Conservation (phyloP, 2,113 vertebrate genomes). For the Chauna torquata region DNA sequence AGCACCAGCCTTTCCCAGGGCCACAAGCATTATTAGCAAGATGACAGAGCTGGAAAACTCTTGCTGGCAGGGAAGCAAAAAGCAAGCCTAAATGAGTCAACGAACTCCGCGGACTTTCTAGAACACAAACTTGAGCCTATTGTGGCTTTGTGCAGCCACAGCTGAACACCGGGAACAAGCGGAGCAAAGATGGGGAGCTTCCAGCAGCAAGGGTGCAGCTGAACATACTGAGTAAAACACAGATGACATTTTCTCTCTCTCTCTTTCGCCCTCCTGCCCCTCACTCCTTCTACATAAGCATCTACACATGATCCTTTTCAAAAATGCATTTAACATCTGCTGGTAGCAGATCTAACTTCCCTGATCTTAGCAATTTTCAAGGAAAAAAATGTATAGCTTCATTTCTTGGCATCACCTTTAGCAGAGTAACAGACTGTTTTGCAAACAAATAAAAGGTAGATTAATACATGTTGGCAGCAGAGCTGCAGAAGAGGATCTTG, state of each 20-base stretch:
- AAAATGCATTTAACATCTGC: neutral
- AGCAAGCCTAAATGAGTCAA: slow-evolving; percentile 50
- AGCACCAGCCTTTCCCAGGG: slow-evolving; percentile 29
- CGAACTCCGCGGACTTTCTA: slow-evolving; percentile 34
- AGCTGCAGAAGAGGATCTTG: neutral
- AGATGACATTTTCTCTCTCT: neutral
- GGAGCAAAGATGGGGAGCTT: neutral
- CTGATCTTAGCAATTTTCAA: neutral
- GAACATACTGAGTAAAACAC: neutral
- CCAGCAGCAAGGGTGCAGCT: neutral
- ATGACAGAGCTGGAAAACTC: slow-evolving; percentile 63
- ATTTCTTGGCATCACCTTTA: neutral
- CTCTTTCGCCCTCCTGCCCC: neutral
- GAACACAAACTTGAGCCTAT: slow-evolving; percentile 5
- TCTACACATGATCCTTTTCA: neutral
- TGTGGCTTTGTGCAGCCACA: neutral
- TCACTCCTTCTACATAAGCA: neutral
- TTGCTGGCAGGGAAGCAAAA: slow-evolving; percentile 54
- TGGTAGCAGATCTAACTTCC: neutral
- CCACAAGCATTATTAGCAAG: slow-evolving; percentile 59
- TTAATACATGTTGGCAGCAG: neutral
- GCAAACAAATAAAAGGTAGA: neutral
- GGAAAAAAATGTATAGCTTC: neutral
- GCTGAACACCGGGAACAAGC: neutral
- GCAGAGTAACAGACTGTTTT: neutral